phyloP scores from a whole-genome alignment of 2,113 vertebrate genomes.

The Gymnobelideus leadbeateri region DNA sequence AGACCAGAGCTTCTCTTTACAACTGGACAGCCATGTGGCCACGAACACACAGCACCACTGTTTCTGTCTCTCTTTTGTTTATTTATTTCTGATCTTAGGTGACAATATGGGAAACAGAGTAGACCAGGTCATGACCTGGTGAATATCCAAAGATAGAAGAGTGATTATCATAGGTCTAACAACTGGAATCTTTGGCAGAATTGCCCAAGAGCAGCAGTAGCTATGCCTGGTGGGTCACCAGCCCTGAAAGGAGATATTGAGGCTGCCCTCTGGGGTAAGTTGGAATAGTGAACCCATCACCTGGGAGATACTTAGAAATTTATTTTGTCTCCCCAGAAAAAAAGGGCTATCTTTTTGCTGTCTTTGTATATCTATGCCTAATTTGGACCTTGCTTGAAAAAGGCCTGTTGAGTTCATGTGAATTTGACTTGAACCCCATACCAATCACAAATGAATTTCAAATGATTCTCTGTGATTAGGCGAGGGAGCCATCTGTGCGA shows the following conservation, averaged over 20 bases:
- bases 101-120: neutral
- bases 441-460: neutral
- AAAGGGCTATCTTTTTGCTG: neutral
- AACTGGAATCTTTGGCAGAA: neutral
- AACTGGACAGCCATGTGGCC: neutral
- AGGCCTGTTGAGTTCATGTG: neutral
- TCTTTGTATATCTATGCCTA: neutral
- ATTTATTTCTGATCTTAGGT: neutral
- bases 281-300: too few relatives aligned
- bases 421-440: neutral
- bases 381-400: neutral
- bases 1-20: neutral
- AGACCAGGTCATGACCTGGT: neutral
- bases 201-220: neutral
- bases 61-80: neutral
- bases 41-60: neutral
- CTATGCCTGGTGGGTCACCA: too few relatives aligned
- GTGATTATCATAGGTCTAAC: neutral
- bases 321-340: too few relatives aligned
- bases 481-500: neutral
- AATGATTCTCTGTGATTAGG: neutral
- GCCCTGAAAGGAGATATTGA: too few relatives aligned
- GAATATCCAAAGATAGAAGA: neutral
- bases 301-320: too few relatives aligned
- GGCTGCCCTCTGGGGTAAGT: too few relatives aligned